Evolutionary conservation across 2,888 invertebrate genomes (phyloP).

Genomic region (Andrena dorsata): DNA sequence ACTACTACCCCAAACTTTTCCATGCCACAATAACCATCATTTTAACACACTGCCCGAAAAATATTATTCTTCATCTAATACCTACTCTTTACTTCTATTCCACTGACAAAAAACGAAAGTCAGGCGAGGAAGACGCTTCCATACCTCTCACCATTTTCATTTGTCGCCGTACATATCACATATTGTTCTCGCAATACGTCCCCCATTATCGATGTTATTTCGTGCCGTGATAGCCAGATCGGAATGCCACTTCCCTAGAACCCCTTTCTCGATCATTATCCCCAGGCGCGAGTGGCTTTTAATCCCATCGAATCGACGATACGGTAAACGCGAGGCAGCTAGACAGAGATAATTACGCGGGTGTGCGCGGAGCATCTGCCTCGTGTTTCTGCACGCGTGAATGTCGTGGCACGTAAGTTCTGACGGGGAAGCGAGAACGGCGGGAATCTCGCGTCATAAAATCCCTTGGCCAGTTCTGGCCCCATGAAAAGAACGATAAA

Average conservation of each 20-base stretch:
- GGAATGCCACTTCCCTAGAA: slow-evolving; percentile 35
- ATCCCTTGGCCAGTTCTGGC: slow-evolving; percentile 21
- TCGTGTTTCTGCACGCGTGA: slow-evolving; percentile 42
- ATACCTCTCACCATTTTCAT: not conserved
- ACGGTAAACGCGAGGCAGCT: slow-evolving; percentile 28
- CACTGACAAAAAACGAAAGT: too few relatives aligned
- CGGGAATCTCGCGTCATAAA: slow-evolving; percentile 53
- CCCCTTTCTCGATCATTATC: slow-evolving; percentile 36
- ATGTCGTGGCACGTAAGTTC: slow-evolving; percentile 11
- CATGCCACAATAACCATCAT: too few relatives aligned
- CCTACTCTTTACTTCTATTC: too few relatives aligned
- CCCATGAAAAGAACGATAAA: slow-evolving; percentile 44
- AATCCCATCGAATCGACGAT: slow-evolving; percentile 44
- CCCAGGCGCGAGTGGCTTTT: slow-evolving; percentile 29
- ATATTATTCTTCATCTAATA: too few relatives aligned
- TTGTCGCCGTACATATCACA: slow-evolving; percentile 25
- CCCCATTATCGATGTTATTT: slow-evolving; percentile 33
- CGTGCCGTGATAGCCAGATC: slow-evolving; percentile 15
- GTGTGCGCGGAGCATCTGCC: slow-evolving; percentile 11
- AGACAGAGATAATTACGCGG: slow-evolving; percentile 45
- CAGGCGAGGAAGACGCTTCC: not conserved
- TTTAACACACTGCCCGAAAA: too few relatives aligned
- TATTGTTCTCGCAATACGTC: slow-evolving; percentile 41
- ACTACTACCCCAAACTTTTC: too few relatives aligned
- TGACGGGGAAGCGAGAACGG: slow-evolving; percentile 24